phyloP scores from a whole-genome alignment of 2,888 invertebrate genomes.

The Polymixis lichenea region DNA sequence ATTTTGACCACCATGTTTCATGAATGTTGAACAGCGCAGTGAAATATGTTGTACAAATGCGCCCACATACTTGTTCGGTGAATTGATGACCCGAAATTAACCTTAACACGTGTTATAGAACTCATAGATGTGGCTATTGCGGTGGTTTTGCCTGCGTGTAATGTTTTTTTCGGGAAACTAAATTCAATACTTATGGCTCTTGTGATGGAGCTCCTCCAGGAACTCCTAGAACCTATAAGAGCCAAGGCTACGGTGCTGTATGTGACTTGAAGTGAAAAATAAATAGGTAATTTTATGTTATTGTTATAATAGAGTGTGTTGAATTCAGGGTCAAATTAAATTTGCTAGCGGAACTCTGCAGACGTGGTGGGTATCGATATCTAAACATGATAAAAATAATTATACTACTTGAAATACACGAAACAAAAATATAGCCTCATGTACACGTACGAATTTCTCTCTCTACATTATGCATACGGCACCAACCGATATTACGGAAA shows the following conservation, averaged over 20 bases:
- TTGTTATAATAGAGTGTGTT: too few species aligned
- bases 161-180: background rate
- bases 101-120: background rate
- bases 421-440: background rate
- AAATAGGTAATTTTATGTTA: too few species aligned
- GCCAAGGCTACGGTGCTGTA: too few species aligned
- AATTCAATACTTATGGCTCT: background rate
- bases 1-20: conserved; percentile 67
- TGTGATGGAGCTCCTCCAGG: too few species aligned
- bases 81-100: conserved; percentile 40
- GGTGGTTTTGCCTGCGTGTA: background rate
- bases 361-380: too few species aligned
- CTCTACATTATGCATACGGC: conserved; percentile 46
- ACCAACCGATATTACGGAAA: conserved; percentile 49
- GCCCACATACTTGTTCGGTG: conserved; percentile 32
- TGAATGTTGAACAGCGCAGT: conserved; percentile 67
- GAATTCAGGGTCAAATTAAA: too few species aligned
- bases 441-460: conserved; percentile 13
- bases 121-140: too few species aligned
- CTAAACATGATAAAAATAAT: too few species aligned
- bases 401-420: too few species aligned
- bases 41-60: conserved; percentile 54
- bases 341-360: too few species aligned
- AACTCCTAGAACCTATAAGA: too few species aligned
- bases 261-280: too few species aligned